Evolutionary conservation across 2,888 invertebrate species (phyloP), one percentile per base, ranked within the genome.

Genomic region (Myathropa florea): DNA sequence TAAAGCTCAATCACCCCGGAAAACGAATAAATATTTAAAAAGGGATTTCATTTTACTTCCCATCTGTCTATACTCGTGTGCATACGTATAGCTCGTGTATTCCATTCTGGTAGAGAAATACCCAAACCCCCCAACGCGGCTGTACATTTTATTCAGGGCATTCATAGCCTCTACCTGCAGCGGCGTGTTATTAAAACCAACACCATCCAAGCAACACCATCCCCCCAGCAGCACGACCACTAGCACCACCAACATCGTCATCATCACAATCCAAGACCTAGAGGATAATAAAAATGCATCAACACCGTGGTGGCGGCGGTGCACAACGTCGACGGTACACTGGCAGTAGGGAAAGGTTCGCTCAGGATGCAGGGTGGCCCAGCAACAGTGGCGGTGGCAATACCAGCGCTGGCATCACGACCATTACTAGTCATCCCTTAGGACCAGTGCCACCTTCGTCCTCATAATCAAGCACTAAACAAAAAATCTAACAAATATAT

Each of bases 1-100:
- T 68, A 87, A 82, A 87, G 87, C 87, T 83, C 88, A 88, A 82
- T 88, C 88, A 88, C 88, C 88, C 84, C 88, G 85, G 88, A 88
- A 88, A 88, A 88, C 77, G 75, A 85, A 83, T 88, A 77, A 88
- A 88, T 88, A 83, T 88, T 88, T 88, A 88, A 88, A 82, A 78
- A 68, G 73, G n/a, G 73, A 79, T 83, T 72, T 75, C 78, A 86
- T 83, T 73, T 78, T 57, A 65, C 65, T 86, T 61, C 72, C 77
- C 60, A 77, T 81, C 59, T 68, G 60, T 72, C 28, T 75, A 53
- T 67, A 55, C 60, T 59, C 39, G 33, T 55, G 61, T 46, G 26
- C 21, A 46, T 46, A n/a, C 18, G 46, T 46, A 21, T 6, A 46
- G 46, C 18, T 18, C 18, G 46, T 46, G 46, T 46, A 46, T 46